phyloP scores from a whole-genome alignment of 1,140 invertebrate genomes.

The Drosophila saltans region DNA sequence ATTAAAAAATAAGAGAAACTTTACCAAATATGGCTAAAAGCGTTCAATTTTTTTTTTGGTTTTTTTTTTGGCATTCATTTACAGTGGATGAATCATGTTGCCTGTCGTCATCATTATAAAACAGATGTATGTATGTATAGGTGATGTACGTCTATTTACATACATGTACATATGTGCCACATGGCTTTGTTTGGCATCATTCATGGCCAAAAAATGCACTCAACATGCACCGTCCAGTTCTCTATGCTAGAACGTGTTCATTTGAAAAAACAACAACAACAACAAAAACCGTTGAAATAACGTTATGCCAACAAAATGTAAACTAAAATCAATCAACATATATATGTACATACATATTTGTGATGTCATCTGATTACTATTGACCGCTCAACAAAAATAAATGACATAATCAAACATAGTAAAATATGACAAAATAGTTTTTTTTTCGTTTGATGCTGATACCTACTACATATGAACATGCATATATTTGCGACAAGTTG shows the following conservation, averaged over 20 bases:
- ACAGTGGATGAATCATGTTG: neutral
- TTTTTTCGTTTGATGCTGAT: no score
- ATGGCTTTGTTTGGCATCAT: constrained; percentile 9
- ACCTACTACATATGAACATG: no score
- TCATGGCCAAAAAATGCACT: constrained; percentile 6
- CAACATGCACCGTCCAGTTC: neutral
- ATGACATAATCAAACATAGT: neutral
- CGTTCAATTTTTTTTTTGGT: neutral
- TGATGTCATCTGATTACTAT: constrained; percentile 7
- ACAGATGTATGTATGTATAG: neutral
- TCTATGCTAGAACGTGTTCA: constrained; percentile 9
- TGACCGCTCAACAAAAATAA: neutral
- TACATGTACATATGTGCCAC: neutral
- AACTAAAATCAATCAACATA: neutral
- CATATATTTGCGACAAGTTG: no score
- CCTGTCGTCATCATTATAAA: constrained; percentile 5
- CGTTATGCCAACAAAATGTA: constrained; percentile 7
- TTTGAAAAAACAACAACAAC: neutral
- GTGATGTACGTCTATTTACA: neutral
- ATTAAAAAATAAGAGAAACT: neutral
- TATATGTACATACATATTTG: neutral
- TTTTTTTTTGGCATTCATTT: no score
- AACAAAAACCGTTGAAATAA: neutral
- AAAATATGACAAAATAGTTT: no score
- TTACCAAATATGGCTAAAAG: constrained; percentile 6